These are phyloP conservation scores for Scaptomyza cyrtandrae DNA, from an alignment of 2,888 invertebrate species.

Conservation along the genomic window DNA sequence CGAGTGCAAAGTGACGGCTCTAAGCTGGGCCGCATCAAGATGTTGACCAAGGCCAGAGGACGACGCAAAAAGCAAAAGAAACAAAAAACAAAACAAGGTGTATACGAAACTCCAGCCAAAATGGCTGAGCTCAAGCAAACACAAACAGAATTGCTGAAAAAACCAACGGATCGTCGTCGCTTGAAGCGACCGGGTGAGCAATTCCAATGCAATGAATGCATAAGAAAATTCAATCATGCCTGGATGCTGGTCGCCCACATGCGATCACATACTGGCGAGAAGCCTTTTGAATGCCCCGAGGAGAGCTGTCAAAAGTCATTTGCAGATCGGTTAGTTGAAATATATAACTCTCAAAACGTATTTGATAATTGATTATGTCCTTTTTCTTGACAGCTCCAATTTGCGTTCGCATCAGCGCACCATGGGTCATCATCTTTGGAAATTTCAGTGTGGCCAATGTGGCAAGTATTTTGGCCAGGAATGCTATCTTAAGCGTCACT, in stretches of 20 bases:
- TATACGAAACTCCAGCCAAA: not conserved
- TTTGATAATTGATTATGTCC: not conserved
- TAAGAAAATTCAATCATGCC: constrained; percentile 88
- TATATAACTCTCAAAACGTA: not conserved
- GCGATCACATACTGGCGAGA: constrained; percentile 89
- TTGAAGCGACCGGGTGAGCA: constrained; percentile 52
- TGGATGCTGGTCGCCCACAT: constrained; percentile 90
- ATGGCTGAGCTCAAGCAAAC: not conserved
- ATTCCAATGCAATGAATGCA: constrained; percentile 84
- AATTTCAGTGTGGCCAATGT: constrained; percentile 88
- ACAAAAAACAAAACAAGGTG: not conserved
- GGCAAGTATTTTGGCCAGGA: constrained; percentile 89
- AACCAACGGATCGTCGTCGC: constrained; percentile 35
- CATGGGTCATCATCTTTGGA: constrained; percentile 89
- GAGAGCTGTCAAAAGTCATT: constrained; percentile 87
- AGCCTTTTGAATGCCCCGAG: constrained; percentile 88
- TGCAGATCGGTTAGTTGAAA: constrained; percentile 85
- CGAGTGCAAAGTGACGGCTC: not conserved
- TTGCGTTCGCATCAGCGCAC: constrained; percentile 90
- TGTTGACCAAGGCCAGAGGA: constrained; percentile 20
- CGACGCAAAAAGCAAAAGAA: constrained; percentile 8
- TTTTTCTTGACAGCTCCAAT: constrained; percentile 86
- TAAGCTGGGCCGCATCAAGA: constrained; percentile 42
- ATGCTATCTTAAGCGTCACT: constrained; percentile 88
- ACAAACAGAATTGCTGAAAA: constrained; percentile 12